Percentiles rank a stretch among this genome's conserved stretches.
These are phyloP conservation scores for roundworm (Caenorhabditis elegans) DNA, from an alignment of 1,140 invertebrate genomes.

Conservation along the genomic window DNA sequence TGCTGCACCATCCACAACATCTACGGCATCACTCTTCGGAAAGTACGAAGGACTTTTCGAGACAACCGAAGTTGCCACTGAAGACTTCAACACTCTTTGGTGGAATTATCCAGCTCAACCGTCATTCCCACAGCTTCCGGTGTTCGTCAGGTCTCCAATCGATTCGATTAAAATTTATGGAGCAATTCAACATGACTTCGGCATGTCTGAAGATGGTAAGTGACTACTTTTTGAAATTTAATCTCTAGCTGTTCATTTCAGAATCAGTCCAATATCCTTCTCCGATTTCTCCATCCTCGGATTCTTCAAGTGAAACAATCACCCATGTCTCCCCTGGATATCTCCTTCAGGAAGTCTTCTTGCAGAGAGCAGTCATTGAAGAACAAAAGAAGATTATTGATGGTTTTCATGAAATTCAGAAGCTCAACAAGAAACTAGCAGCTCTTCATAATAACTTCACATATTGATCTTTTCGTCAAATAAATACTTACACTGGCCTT, in stretches of 20 bases:
- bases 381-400: conserved; percentile 2
- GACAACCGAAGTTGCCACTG: not conserved
- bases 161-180: not conserved
- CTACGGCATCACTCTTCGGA: not conserved
- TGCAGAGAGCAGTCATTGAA: not conserved
- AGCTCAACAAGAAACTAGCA: not conserved
- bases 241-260: too few relatives aligned
- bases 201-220: not conserved
- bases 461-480: not conserved
- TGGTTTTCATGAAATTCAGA: not conserved
- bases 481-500: not conserved
- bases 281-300: not conserved
- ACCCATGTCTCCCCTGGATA: not conserved
- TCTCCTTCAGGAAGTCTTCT: not conserved
- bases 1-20: not conserved
- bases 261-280: not conserved
- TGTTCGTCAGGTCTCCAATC: not conserved
- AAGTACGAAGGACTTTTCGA: not conserved
- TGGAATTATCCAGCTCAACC: not conserved
- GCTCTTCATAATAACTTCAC: not conserved
- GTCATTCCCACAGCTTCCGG: conserved; percentile 1
- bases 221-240: not conserved
- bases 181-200: not conserved
- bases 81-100: not conserved
- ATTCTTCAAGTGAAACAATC: not conserved